These are phyloP conservation scores for Idaea aversata DNA, from an alignment of 2,888 invertebrate genomes.

Conservation along the genomic window DNA sequence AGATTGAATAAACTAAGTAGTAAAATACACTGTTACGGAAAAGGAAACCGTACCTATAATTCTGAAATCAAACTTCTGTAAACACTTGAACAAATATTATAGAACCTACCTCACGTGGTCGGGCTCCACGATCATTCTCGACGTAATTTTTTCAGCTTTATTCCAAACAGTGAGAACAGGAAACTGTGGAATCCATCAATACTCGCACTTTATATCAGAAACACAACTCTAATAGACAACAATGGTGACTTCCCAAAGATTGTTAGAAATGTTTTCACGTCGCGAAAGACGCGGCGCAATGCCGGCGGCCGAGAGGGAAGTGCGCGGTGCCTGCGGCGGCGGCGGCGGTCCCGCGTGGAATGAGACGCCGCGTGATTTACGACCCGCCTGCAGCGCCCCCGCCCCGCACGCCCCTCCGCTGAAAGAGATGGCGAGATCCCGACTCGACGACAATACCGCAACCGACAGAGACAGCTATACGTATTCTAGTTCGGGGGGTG, in stretches of 20 bases:
- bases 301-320: slow-evolving; percentile 73
- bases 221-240: slow-evolving; percentile 57
- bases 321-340: slow-evolving; percentile 77
- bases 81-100: slow-evolving; percentile 59
- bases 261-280: slow-evolving; percentile 72
- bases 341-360: slow-evolving; percentile 80
- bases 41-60: slow-evolving; percentile 15
- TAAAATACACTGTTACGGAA: slow-evolving; percentile 19
- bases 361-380: slow-evolving; percentile 80
- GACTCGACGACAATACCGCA: slow-evolving; percentile 32
- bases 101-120: slow-evolving; percentile 76
- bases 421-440: slow-evolving; percentile 44
- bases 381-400: slow-evolving; percentile 80
- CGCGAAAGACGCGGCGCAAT: slow-evolving; percentile 75
- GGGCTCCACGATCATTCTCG: slow-evolving; percentile 78
- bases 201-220: slow-evolving; percentile 56
- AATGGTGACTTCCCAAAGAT: slow-evolving; percentile 61
- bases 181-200: slow-evolving; percentile 68
- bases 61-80: slow-evolving; percentile 33
- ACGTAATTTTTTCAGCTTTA: slow-evolving; percentile 68
- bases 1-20: slow-evolving; percentile 9
- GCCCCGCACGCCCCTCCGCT: slow-evolving; percentile 67
- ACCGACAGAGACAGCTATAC: slow-evolving; percentile 58
- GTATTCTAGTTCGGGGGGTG: slow-evolving; percentile 70
- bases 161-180: slow-evolving; percentile 53